phyloP scores from a whole-genome alignment of 2,113 vertebrate species.

The Rhabdornis inornatus region DNA sequence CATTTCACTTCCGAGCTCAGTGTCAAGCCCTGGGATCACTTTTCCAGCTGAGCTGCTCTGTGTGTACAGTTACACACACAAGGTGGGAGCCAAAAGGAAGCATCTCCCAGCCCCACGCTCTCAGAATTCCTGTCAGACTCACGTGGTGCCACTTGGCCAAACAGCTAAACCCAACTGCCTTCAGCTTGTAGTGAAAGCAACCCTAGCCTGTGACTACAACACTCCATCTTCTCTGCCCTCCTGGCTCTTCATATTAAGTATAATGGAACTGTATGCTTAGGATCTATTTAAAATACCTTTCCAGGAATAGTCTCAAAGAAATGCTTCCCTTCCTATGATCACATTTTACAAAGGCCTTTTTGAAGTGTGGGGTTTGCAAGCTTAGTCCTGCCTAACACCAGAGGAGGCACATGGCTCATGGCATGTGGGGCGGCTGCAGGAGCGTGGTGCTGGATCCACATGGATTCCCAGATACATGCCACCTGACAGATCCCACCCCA shows the following conservation, averaged over 20 bases:
- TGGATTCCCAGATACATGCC: background rate
- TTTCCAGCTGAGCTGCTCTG: background rate
- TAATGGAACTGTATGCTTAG: background rate
- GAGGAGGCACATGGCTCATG: background rate
- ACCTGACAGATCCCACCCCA: background rate
- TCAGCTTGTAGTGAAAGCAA: background rate
- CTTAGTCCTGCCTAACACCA: background rate
- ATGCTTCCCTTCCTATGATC: background rate
- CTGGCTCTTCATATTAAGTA: background rate
- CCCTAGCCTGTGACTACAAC: background rate
- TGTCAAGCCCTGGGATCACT: background rate
- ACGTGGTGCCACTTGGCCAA: background rate
- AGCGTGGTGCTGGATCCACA: fast-evolving
- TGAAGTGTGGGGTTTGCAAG: background rate
- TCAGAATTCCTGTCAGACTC: background rate
- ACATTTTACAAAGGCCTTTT: background rate
- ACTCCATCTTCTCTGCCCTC: background rate
- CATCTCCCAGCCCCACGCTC: background rate
- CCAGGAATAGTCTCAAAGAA: background rate
- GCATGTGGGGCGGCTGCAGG: background rate
- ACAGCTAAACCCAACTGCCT: background rate
- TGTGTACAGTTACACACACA: background rate
- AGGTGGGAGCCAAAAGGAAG: background rate
- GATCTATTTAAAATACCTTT: background rate
- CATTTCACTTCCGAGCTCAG: background rate